Evolutionary conservation across 2,113 vertebrate species (phyloP), one percentile per base, ranked within the genome.

Genomic region (Lethenteron reissneri): DNA sequence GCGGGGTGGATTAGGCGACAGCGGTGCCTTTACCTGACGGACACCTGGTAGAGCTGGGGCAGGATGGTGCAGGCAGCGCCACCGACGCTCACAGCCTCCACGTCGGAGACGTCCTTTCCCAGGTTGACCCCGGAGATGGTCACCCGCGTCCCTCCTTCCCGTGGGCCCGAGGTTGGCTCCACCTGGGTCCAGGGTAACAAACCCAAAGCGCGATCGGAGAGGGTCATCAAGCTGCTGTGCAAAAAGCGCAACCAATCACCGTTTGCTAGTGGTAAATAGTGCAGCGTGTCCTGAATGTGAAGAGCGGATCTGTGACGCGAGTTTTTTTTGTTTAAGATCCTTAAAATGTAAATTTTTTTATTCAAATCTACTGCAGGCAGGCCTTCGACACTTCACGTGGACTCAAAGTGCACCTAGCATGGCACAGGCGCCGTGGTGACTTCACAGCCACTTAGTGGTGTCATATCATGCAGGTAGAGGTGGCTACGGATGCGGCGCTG

Each of bases 51-150:
- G n/a, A 68, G 11, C n/a, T 11, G 64, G 25, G n/a, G 85, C 71
- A 91, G 80, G 1, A 91, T 90, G 0, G 81, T 81, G 74, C 94
- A 99, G 41, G 78, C 84, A 72, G 95, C 89, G 58, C 90, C 94
- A 0, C 92, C 92, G 75, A 99, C 90, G 79, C 89, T 83, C 72
- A 97, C 89, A 0, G 90, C 88, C 8, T 83, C 84, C 73, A 99
- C 88, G 80, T 99, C 94, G 0, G 87, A 83, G 79, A 99, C 96
- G 74, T 90, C 84, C 81, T 97, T 92, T 58, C 94, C 94, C 76
- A 99, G 83, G 81, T 99, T 96, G 74, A 92, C 97, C 74, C 94
- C 94, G 57, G 83, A 84, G 77, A 99, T 88, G 77, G 89, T 97
- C 73, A 99, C 81, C 71, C 79, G 76, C 68, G 90, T 95, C 56